A percentile compares a stretch with the other conserved stretches of the same genome.
Conservation (phyloP, 2,113 vertebrate genomes). For the Erpornis zantholeuca region DNA sequence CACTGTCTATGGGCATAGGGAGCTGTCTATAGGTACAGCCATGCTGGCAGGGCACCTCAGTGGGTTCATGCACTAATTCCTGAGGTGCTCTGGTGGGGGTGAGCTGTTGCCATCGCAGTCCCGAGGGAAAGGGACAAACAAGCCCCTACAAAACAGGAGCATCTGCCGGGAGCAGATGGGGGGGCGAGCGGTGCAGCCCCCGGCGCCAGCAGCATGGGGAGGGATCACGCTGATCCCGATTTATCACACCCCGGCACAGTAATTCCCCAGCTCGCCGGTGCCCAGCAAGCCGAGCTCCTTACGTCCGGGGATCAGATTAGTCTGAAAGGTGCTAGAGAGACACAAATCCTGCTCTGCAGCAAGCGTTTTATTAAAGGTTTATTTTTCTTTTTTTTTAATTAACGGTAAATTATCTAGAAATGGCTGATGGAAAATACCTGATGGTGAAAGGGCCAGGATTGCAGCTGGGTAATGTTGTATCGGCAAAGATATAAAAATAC, state of each 20-base stretch:
- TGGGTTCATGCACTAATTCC: not conserved
- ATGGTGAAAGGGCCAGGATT: not conserved
- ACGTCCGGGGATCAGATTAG: slow-evolving; percentile 46
- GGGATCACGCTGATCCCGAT: slow-evolving; percentile 54
- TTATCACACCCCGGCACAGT: slow-evolving; percentile 55
- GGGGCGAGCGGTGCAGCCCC: not conserved
- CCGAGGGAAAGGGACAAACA: slow-evolving; percentile 41
- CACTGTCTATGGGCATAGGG: fast-evolving
- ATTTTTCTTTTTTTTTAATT: not conserved
- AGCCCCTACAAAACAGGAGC: slow-evolving; percentile 53
- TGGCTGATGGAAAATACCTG: not conserved
- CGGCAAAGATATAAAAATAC: not conserved
- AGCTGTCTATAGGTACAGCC: fast-evolving
- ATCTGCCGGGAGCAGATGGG: slow-evolving; percentile 45
- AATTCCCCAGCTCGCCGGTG: slow-evolving; percentile 11
- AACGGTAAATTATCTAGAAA: not conserved
- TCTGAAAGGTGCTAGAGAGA: slow-evolving; percentile 59
- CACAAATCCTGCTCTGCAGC: slow-evolving; percentile 24
- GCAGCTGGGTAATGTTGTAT: not conserved
- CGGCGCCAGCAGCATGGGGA: not conserved
- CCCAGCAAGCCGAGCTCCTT: slow-evolving; percentile 37
- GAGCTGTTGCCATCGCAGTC: not conserved
- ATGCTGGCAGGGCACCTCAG: not conserved
- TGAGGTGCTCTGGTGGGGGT: not conserved
- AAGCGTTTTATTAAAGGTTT: not conserved